Percentiles rank a stretch among this genome's conserved stretches.
Conservation (phyloP, 2,797 vertebrate species). For the Garrulus glandarius region DNA sequence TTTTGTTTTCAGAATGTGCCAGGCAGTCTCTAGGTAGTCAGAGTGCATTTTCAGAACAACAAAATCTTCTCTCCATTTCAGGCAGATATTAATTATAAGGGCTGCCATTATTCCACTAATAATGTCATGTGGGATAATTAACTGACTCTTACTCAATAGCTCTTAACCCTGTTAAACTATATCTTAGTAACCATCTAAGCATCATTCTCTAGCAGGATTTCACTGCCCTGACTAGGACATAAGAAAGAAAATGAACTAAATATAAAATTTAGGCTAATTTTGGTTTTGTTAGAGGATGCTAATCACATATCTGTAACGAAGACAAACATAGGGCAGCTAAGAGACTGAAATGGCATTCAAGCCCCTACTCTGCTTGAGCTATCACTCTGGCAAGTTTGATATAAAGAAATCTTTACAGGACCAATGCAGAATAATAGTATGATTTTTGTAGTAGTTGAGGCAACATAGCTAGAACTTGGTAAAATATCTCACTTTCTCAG, state of each 20-base stretch:
- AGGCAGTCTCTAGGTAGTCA: background rate
- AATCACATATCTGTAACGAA: background rate
- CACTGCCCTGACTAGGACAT: background rate
- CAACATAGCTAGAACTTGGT: background rate
- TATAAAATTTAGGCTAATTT: background rate
- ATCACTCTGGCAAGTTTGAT: background rate
- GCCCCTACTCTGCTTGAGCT: background rate
- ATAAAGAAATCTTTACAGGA: background rate
- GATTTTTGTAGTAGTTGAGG: background rate
- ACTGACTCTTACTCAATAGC: conserved; percentile 5
- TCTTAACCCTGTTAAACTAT: conserved; percentile 18
- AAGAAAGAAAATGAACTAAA: background rate
- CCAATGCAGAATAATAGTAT: background rate
- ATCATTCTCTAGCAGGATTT: background rate
- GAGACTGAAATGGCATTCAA: background rate
- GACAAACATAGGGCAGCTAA: background rate
- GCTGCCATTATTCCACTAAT: conserved; percentile 19
- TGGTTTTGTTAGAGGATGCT: background rate
- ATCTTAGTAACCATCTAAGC: background rate
- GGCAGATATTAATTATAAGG: conserved; percentile 53
- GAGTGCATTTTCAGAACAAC: background rate
- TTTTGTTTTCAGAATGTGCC: conserved; percentile 26
- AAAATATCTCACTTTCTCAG: background rate
- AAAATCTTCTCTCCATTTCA: background rate
- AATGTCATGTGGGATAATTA: background rate